Evolutionary conservation across 2,113 vertebrate genomes (phyloP).

Genomic region (Nothocercus julius): DNA sequence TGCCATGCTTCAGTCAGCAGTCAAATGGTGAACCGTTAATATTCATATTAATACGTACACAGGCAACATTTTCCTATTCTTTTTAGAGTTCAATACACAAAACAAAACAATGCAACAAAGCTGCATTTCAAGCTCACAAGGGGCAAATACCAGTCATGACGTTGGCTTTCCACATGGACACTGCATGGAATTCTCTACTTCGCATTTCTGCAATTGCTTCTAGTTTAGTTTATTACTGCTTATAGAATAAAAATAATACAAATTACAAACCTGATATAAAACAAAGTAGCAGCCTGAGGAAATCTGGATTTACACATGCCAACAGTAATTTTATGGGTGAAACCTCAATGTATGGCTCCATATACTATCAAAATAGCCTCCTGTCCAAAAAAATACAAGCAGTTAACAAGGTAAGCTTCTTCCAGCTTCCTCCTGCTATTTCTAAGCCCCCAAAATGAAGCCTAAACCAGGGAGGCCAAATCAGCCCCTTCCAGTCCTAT

Average conservation of each 20-base stretch:
- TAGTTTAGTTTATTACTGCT: neutral
- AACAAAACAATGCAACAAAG: neutral
- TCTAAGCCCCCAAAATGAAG: neutral
- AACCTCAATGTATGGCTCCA: neutral
- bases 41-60: neutral
- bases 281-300: neutral
- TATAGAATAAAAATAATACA: neutral
- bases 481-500: neutral
- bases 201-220: neutral
- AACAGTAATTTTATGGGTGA: neutral
- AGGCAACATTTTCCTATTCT: neutral
- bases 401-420: neutral
- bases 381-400: neutral
- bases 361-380: neutral
- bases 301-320: neutral
- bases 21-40: neutral
- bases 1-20: neutral
- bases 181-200: neutral
- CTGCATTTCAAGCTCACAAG: neutral
- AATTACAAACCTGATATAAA: neutral
- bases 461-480: neutral
- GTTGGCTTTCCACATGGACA: neutral
- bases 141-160: neutral
- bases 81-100: neutral
- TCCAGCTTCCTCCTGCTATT: neutral